phyloP scores from a whole-genome alignment of 2,113 vertebrate genomes.

The Geothlypis trichas region DNA sequence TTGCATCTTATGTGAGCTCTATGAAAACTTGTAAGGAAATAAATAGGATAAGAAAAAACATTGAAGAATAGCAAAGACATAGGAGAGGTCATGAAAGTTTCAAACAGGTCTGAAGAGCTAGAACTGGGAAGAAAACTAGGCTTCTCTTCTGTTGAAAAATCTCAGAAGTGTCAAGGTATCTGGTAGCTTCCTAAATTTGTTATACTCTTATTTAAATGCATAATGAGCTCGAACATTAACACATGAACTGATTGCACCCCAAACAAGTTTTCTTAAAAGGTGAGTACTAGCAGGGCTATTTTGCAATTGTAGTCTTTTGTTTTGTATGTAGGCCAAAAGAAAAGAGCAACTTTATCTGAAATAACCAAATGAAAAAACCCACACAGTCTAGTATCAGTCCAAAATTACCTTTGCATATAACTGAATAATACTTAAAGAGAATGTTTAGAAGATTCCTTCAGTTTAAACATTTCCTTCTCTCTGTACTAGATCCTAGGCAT shows the following conservation, averaged over 20 bases:
- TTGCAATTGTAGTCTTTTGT: neutral
- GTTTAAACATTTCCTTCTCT: neutral
- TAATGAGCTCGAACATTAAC: neutral
- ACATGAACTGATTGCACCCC: neutral
- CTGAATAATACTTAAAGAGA: neutral
- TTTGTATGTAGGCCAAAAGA: neutral
- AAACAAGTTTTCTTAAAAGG: neutral
- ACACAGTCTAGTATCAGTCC: neutral
- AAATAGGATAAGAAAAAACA: constrained; percentile 9
- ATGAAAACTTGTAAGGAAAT: constrained; percentile 4
- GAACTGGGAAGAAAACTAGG: neutral
- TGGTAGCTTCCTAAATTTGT: neutral
- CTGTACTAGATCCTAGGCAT: neutral
- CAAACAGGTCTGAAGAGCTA: neutral
- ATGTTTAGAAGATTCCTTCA: neutral
- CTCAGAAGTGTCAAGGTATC: neutral
- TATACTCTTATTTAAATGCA: neutral
- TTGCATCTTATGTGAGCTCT: neutral
- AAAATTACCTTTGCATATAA: neutral
- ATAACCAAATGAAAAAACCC: neutral
- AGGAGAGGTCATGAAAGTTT: neutral
- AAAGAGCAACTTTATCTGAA: neutral
- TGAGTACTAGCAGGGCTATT: neutral
- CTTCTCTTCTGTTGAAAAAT: neutral
- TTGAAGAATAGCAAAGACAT: neutral